phyloP scores from a whole-genome alignment of 30 jellyfish, hydroid and myxozoan genomes.

The Rhopilema esculentum region DNA sequence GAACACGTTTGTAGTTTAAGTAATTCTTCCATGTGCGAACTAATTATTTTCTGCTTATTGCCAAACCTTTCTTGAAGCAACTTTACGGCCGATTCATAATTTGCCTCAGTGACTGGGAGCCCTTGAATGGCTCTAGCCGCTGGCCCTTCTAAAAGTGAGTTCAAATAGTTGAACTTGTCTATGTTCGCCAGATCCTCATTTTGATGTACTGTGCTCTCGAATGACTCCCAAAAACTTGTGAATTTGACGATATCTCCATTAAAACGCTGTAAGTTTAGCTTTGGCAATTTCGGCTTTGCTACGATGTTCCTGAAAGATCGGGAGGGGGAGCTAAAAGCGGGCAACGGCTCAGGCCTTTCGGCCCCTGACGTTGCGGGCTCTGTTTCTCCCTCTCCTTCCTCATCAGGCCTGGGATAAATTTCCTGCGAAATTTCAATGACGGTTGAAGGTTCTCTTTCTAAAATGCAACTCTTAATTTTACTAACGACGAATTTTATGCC shows the following conservation, averaged over 20 bases:
- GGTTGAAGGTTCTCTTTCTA: too few relatives aligned
- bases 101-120: background rate
- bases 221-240: background rate
- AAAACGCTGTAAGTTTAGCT: background rate
- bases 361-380: too few relatives aligned
- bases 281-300: background rate
- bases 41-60: background rate
- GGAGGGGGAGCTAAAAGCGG: too few relatives aligned
- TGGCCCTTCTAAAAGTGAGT: background rate
- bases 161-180: background rate
- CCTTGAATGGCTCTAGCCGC: background rate
- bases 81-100: background rate
- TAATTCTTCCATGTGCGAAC: background rate
- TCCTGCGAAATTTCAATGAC: too few relatives aligned
- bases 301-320: too few relatives aligned
- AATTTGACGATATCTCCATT: background rate
- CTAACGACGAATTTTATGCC: too few relatives aligned
- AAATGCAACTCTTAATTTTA: too few relatives aligned
- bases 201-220: background rate
- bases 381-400: too few relatives aligned
- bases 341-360: too few relatives aligned
- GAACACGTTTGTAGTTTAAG: constrained; percentile 11
- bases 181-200: background rate
- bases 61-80: background rate
- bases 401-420: too few relatives aligned